A percentile compares a stretch with the other conserved stretches of the same genome.
These are phyloP conservation scores for Potamarius usumacintae DNA, from an alignment of 2,113 vertebrate species.

Conservation along the genomic window DNA sequence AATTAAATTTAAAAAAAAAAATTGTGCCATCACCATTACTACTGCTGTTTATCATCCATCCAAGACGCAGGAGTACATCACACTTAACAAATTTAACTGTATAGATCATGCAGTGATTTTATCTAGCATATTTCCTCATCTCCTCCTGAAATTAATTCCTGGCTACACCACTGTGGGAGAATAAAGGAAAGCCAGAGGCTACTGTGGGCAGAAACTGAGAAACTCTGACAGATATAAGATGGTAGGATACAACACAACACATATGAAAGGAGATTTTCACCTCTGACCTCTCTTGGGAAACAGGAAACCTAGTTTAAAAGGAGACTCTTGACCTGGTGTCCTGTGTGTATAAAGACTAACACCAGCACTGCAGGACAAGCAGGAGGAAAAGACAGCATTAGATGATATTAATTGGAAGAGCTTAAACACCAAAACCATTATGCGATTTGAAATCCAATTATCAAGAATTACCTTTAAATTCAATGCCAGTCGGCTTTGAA, in stretches of 20 bases:
- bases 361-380: neutral
- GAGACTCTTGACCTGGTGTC: conserved; percentile 14
- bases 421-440: conserved; percentile 41
- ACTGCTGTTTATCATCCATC: neutral
- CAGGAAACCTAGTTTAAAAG: conserved; percentile 17
- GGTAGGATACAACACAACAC: conserved; percentile 1
- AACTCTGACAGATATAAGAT: conserved; percentile 22
- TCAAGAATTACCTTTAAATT: conserved; percentile 40
- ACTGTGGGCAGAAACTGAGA: conserved; percentile 8
- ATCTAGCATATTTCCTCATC: neutral
- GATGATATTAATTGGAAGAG: conserved; percentile 29
- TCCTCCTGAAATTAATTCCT: neutral
- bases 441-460: conserved; percentile 52
- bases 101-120: neutral
- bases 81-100: neutral
- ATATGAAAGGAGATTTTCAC: conserved; percentile 16
- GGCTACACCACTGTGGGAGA: neutral
- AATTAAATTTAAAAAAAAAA: neutral
- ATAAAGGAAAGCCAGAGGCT: neutral
- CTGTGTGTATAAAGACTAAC: neutral
- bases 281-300: conserved; percentile 39
- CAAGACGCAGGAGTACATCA: neutral
- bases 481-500: neutral
- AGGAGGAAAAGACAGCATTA: conserved; percentile 3
- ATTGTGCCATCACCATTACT: neutral